Evolutionary conservation across 2,888 invertebrate genomes (phyloP), one percentile per base, ranked within the genome.

Genomic region (Meta bourneti): DNA sequence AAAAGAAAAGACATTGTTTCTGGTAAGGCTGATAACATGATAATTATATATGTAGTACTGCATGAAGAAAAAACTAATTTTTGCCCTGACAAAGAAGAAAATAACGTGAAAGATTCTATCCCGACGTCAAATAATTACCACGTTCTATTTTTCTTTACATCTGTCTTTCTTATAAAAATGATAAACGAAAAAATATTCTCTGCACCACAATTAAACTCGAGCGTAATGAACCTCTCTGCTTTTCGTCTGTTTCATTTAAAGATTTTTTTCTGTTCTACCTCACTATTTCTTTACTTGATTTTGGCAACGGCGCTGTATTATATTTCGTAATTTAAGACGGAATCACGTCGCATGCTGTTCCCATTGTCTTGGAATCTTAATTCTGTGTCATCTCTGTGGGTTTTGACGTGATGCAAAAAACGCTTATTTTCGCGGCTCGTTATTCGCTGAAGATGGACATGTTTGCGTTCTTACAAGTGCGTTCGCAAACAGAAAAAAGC

Each of bases 181-280:
- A 81, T 81, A 81, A 75, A 49, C 49, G 61, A 72, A 61, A 61
- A 74, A 81, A 69, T 69, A 54, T 61, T n/a, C 7, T 61, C 61
- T 49, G 61, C 16, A 74, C 74, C 88, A 88, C 88, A 88, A 88
- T 88, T 88, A 88, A 88, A 75, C 74, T 19, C 8, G 19, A 20
- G 61, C 69, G 74, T 88, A 88, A 88, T 88, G 88, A 88, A 88
- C 80, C 75, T 75, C 75, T n/a, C 8, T 88, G 13, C 13, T 19
- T 34, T 13, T 34, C 54, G 8, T 81, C 74, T 72, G 71, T 72
- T 72, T 88, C 52, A 8, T 81, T 75, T 80, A 7, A 16, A 7
- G 6, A 74, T 61, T 71, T 49, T 54, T 88, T 77, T 19, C 13
- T 81, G 49, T 78, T 78, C 69, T 61, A 4, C 0, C 34, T 16